Conservation (phyloP, 1,140 invertebrate genomes). For the Danaus plexippus region DNA sequence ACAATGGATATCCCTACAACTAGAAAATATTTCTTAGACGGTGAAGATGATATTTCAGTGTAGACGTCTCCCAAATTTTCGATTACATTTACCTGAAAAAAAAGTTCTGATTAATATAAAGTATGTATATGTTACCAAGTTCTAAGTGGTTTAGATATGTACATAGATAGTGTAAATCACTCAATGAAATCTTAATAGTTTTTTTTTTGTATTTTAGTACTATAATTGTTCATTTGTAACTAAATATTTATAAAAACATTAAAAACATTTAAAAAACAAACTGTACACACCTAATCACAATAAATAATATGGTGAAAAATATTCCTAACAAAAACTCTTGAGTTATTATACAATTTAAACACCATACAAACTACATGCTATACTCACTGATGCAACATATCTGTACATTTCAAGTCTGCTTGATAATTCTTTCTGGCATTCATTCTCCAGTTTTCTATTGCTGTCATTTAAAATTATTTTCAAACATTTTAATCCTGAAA, state of each 20-base stretch:
- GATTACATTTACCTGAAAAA: slow-evolving; percentile 54
- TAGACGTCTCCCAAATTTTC: slow-evolving; percentile 82
- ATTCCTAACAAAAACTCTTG: no score
- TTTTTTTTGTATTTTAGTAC: no score
- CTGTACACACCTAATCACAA: no score
- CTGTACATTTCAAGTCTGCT: slow-evolving; percentile 91
- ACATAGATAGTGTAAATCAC: no score
- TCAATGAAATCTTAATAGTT: no score
- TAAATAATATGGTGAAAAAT: no score
- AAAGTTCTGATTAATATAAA: background rate
- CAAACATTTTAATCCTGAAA: slow-evolving; percentile 87
- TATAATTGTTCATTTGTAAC: no score
- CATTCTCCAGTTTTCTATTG: slow-evolving; percentile 77
- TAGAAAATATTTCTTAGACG: slow-evolving; percentile 84
- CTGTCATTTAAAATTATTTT: slow-evolving; percentile 79
- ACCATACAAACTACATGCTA: slow-evolving; percentile 8
- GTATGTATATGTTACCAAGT: no score
- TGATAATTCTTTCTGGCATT: slow-evolving; percentile 84
- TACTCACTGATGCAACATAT: slow-evolving; percentile 84
- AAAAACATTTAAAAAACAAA: no score
- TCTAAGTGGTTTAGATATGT: no score
- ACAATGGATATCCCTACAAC: slow-evolving; percentile 79
- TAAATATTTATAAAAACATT: no score
- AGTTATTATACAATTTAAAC: background rate
- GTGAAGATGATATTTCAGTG: slow-evolving; percentile 77